These are phyloP conservation scores for Elymnias hypermnestra DNA, from an alignment of 1,140 invertebrate species.

Conservation along the genomic window DNA sequence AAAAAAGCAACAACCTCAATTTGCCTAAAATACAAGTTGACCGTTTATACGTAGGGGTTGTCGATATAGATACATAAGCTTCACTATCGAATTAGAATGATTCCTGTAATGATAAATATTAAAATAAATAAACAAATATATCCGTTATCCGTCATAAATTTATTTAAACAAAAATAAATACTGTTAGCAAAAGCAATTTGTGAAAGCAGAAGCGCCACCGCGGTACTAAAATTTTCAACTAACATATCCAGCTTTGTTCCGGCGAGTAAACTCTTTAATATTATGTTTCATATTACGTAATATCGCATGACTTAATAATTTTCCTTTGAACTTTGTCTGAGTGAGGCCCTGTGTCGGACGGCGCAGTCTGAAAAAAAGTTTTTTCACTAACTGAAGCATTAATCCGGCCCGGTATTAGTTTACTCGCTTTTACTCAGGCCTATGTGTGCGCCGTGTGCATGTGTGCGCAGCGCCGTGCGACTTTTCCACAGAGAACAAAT, in stretches of 20 bases:
- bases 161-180: too few species aligned
- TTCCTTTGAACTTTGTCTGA: slow-evolving; percentile 33
- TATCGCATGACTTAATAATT: slow-evolving; percentile 26
- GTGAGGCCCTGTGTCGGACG: slow-evolving; percentile 63
- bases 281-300: slow-evolving; percentile 29
- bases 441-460: slow-evolving; percentile 48
- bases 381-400: slow-evolving; percentile 77
- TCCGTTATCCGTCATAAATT: too few species aligned
- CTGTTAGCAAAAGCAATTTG: too few species aligned
- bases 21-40: too few species aligned
- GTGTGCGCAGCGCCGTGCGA: slow-evolving; percentile 59
- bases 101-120: too few species aligned
- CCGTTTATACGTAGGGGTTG: too few species aligned
- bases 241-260: slow-evolving; percentile 10
- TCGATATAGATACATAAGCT: too few species aligned
- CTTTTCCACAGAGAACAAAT: slow-evolving; percentile 62
- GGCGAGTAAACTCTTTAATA: slow-evolving; percentile 19
- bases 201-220: too few species aligned
- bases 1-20: too few species aligned
- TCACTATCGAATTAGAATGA: too few species aligned
- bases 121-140: too few species aligned
- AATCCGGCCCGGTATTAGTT: slow-evolving; percentile 75
- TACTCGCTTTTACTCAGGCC: slow-evolving; percentile 63
- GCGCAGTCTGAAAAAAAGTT: slow-evolving; percentile 73
- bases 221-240: slow-evolving; percentile 8